A percentile compares a stretch with the other conserved stretches of the same genome.
Evolutionary conservation across 2,888 invertebrate species (phyloP).

Genomic region (Ichneumoninae sp.): DNA sequence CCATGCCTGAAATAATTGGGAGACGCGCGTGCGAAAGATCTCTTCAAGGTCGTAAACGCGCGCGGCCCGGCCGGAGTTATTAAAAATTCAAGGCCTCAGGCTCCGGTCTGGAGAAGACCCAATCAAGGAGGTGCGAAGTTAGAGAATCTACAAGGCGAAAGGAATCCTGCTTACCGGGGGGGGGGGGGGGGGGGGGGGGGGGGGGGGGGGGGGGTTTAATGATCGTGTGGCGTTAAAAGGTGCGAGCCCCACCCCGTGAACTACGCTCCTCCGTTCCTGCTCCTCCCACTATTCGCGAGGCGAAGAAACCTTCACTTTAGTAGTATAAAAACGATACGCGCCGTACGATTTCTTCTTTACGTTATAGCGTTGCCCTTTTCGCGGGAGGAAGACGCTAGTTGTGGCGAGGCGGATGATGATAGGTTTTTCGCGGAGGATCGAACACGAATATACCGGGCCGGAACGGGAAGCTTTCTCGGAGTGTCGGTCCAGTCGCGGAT

Average conservation of each 20-base stretch:
- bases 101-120: slow-evolving; percentile 7
- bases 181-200: background rate
- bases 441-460: background rate
- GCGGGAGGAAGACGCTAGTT: slow-evolving; percentile 10
- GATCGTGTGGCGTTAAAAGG: slow-evolving; percentile 58
- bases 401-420: slow-evolving; percentile 5
- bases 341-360: slow-evolving; percentile 74
- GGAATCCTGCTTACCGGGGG: background rate
- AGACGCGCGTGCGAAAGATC: slow-evolving; percentile 72
- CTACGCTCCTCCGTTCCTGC: background rate
- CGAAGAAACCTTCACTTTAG: slow-evolving; percentile 80
- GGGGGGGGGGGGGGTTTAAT: slow-evolving; percentile 54
- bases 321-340: slow-evolving; percentile 78
- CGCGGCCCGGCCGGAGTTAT: slow-evolving; percentile 39
- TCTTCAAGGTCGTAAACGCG: slow-evolving; percentile 74
- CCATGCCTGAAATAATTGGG: slow-evolving; percentile 78
- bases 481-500: background rate
- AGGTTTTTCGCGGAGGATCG: slow-evolving; percentile 9
- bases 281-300: slow-evolving; percentile 76
- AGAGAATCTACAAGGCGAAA: slow-evolving; percentile 6
- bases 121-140: slow-evolving; percentile 5
- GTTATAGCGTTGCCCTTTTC: slow-evolving; percentile 63
- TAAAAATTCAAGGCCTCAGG: slow-evolving; percentile 38
- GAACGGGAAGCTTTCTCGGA: background rate
- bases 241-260: slow-evolving; percentile 63